Evolutionary conservation across 2,888 invertebrate genomes (phyloP), one percentile per base, ranked within the genome.

Genomic region (Xestia rhomboidea): DNA sequence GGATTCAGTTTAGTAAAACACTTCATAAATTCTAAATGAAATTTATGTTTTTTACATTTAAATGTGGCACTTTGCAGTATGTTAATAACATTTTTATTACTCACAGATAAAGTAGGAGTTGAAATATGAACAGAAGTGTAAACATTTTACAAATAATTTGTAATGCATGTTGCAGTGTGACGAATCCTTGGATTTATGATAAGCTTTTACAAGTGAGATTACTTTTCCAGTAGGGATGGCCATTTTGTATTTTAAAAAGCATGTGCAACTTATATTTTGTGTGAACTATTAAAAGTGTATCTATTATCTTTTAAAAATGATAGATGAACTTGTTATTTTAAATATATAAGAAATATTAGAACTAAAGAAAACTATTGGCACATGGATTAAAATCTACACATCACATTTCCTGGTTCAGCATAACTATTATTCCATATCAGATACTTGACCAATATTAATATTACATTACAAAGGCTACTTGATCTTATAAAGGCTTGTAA

Each of bases 31-130:
- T 79, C n/a, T 64, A 34, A 72, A 85, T 64, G 71, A 83, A 79
- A 85, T 78, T 66, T 76, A 77, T 89, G 82, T 87, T 88, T 86
- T 80, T 86, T 72, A 68, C 64, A 66, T 74, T 68, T 63, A 72
- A 78, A 81, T 83, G 78, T 85, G 82, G 72, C 77, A 78, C 51
- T 80, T 83, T 77, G 54, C 73, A 80, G 57, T 68, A 44, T 81
- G 70, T 76, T 75, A 68, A 68, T 70, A 81, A 77, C 67, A 73
- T 77, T 86, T 87, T 87, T 85, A 87, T 81, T 85, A 63, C 73
- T 63, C 71, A 63, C 44, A 49, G 34, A 63, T 77, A 79, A 84
- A 77, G 76, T 78, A 79, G 72, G 68, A 71, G 76, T 64, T 76
- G 80, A 77, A 62, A 76, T 68, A 76, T 81, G 69, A 87, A 81